These are phyloP conservation scores for Mus minutoides DNA, from an alignment of 2,797 vertebrate genomes.

Conservation along the genomic window DNA sequence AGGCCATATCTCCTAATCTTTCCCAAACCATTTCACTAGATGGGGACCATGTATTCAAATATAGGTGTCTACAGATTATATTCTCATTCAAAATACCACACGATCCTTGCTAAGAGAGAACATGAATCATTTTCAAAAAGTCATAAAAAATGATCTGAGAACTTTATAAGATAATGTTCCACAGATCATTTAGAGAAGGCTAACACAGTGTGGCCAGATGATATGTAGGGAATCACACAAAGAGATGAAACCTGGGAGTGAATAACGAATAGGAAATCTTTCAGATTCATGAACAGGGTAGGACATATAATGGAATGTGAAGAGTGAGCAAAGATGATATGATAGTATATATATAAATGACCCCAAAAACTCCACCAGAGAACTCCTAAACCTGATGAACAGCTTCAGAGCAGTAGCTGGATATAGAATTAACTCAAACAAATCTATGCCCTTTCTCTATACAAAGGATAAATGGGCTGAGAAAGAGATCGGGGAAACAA, in stretches of 20 bases:
- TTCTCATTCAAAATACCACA: not conserved
- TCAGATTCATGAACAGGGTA: not conserved
- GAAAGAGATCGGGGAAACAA: too few relatives aligned
- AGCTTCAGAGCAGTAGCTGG: too few relatives aligned
- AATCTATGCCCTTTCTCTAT: too few relatives aligned
- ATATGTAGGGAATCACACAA: not conserved
- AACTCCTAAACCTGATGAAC: too few relatives aligned
- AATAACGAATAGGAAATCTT: not conserved
- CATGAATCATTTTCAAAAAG: not conserved
- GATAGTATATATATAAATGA: too few relatives aligned
- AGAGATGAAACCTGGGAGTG: not conserved
- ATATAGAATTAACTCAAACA: too few relatives aligned
- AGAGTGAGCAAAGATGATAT: not conserved
- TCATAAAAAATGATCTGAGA: not conserved
- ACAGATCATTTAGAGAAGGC: constrained; percentile 32
- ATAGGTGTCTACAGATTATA: not conserved
- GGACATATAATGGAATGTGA: not conserved
- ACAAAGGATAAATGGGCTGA: too few relatives aligned
- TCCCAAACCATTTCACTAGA: not conserved
- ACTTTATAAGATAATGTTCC: not conserved
- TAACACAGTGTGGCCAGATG: not conserved
- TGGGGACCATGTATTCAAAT: not conserved
- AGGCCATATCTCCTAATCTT: not conserved
- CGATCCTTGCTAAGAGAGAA: not conserved
- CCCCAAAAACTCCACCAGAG: too few relatives aligned